Percentiles rank a stretch among this genome's conserved stretches.
These are phyloP conservation scores for Drosophila neoperkinsi DNA, from an alignment of 2,888 invertebrate species.

Conservation along the genomic window DNA sequence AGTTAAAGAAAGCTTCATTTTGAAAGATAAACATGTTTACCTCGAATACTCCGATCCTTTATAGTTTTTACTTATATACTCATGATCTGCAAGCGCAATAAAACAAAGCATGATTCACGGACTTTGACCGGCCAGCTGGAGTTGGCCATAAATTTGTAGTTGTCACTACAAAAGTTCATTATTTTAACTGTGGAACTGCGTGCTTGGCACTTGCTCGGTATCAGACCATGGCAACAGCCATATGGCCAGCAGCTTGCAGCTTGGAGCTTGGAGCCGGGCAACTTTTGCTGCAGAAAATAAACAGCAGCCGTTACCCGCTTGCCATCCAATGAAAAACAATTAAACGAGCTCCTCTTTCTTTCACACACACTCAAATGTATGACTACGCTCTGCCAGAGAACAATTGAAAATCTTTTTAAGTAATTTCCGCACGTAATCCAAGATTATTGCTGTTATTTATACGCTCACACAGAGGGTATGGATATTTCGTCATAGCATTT, in stretches of 20 bases:
- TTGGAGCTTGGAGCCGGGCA: constrained; percentile 21
- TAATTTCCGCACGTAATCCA: constrained; percentile 83
- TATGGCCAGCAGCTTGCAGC: constrained; percentile 11
- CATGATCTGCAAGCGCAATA: constrained; percentile 5
- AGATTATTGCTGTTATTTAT: constrained; percentile 66
- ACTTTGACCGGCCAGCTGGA: constrained; percentile 11
- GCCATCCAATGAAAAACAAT: constrained; percentile 45
- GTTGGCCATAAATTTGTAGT: constrained; percentile 64
- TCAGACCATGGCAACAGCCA: constrained; percentile 28
- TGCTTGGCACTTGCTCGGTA: constrained; percentile 29
- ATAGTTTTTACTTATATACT: not conserved
- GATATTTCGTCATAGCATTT: not conserved
- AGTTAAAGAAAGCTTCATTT: not conserved
- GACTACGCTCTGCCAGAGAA: constrained; percentile 20
- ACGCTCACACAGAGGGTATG: constrained; percentile 14
- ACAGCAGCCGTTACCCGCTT: constrained; percentile 66
- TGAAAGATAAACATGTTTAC: not conserved
- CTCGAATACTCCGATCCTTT: not conserved
- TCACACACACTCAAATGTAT: constrained; percentile 20
- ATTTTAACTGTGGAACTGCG: constrained; percentile 51
- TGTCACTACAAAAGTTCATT: constrained; percentile 75
- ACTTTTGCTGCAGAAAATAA: constrained; percentile 65
- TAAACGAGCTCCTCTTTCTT: constrained; percentile 21
- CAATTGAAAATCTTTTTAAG: constrained; percentile 82
- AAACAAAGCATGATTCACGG: not conserved